Evolutionary conservation across 1,140 invertebrate species (phyloP), one percentile per base, ranked within the genome.

Genomic region (Eumeta japonica): DNA sequence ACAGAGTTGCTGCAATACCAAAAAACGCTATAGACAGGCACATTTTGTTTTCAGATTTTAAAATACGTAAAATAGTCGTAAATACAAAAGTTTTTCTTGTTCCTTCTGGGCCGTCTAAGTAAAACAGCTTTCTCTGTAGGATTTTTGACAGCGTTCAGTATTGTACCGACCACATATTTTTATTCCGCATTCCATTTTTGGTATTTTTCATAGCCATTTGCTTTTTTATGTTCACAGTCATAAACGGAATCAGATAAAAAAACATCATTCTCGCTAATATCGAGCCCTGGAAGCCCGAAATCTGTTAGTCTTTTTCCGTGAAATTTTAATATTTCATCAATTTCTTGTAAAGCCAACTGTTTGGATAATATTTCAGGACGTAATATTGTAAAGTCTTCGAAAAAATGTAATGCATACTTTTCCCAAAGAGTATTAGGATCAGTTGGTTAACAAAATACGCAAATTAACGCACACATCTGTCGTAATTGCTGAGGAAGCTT

Each of bases 1-100:
- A n/a, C n/a, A n/a, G n/a, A n/a, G n/a, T n/a, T n/a, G n/a, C n/a
- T n/a, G n/a, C n/a, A n/a, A n/a, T n/a, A n/a, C n/a, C n/a, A n/a
- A n/a, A n/a, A n/a, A n/a, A n/a, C n/a, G n/a, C n/a, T n/a, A n/a
- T n/a, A n/a, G n/a, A n/a, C n/a, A n/a, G n/a, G n/a, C 57, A 55
- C 34, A 66, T 48, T 27, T 51, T 37, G 24, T 48, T 41, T 43
- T 46, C 4, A 28, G 41, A 36, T 43, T 54, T 40, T 45, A 45
- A 37, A 32, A 41, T 40, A 37, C 41, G 34, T 44, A 39, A 39
- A 35, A 39, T 44, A 35, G 42, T 44, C 35, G 42, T 44, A 40
- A 40, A 39, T 34, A 41, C 33, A 37, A 44, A 44, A 37, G 43
- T 40, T 15, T 40, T 41, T 7, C 43, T 38, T 37, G 38, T 40